Evolutionary conservation across 2,888 invertebrate species (phyloP).

Genomic region (Bursaphelenchus okinawaensis): DNA sequence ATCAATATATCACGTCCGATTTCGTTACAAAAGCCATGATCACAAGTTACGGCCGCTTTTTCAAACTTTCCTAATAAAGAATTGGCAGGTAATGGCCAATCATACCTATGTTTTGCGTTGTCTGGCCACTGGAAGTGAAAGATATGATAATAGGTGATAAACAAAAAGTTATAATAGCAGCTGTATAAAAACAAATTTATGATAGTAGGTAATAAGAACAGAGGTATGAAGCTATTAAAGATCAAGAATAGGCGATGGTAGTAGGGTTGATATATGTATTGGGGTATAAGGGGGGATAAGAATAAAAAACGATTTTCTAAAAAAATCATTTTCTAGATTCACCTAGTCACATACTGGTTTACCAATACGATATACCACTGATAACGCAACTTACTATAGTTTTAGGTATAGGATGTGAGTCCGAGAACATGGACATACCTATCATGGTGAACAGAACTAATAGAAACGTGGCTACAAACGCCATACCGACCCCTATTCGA

Average conservation of each 20-base stretch:
- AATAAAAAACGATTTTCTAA: too few species aligned
- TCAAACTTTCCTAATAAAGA: constrained; percentile 40
- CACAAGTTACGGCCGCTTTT: constrained; percentile 53
- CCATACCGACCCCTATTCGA: neutral
- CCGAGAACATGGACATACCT: neutral
- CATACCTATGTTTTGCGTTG: constrained; percentile 29
- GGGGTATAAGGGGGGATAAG: too few species aligned
- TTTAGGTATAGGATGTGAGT: neutral
- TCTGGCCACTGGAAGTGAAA: constrained; percentile 17
- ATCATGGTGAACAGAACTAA: neutral
- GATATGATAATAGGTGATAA: too few species aligned
- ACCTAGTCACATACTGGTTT: too few species aligned
- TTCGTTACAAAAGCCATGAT: constrained; percentile 40
- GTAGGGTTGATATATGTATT: too few species aligned
- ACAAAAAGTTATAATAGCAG: too few species aligned
- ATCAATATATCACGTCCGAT: constrained; percentile 65
- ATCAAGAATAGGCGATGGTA: too few species aligned
- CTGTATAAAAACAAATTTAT: too few species aligned
- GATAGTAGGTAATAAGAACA: too few species aligned
- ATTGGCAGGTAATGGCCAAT: constrained; percentile 47
- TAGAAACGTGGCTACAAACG: neutral
- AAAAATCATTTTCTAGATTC: too few species aligned
- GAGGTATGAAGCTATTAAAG: too few species aligned
- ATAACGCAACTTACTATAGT: constrained; percentile 10
- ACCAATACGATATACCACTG: too few species aligned